Percentiles rank a stretch among this genome's conserved stretches.
Conservation (phyloP, 92 coral and sea anemone genomes). For the Epizoanthus fatuus region DNA sequence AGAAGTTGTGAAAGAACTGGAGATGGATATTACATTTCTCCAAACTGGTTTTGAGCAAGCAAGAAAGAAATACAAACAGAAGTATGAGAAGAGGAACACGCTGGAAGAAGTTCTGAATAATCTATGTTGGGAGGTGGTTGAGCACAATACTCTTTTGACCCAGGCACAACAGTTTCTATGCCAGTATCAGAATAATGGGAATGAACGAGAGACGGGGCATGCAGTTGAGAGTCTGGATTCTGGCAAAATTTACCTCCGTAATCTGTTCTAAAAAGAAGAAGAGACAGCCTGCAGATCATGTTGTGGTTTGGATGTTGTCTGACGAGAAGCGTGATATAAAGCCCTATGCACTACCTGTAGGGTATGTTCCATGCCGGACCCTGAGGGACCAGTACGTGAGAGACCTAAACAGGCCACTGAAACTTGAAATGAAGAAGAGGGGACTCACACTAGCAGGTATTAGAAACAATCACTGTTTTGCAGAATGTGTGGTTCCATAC, state of each 20-base stretch:
- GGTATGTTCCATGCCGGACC: conserved; percentile 31
- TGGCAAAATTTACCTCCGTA: conserved; percentile 35
- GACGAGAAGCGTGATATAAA: conserved; percentile 31
- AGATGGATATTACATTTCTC: conserved; percentile 13
- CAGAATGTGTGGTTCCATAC: too few relatives aligned
- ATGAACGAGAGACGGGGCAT: too few relatives aligned
- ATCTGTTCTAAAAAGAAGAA: conserved; percentile 42
- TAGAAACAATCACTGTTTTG: too few relatives aligned
- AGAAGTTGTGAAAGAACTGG: conserved; percentile 12
- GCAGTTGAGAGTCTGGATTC: neutral
- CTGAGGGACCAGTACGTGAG: conserved; percentile 41
- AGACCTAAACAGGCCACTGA: conserved; percentile 25
- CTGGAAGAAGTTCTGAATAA: conserved; percentile 18
- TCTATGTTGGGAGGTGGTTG: conserved; percentile 44
- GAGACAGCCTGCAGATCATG: conserved; percentile 40
- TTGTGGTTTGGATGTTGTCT: conserved; percentile 46
- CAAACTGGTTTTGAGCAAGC: conserved; percentile 11
- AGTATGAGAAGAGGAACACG: conserved; percentile 6
- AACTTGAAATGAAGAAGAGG: conserved; percentile 36
- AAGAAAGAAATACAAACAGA: conserved; percentile 6
- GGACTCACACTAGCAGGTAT: conserved; percentile 32
- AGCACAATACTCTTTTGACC: conserved; percentile 9
- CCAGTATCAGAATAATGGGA: neutral
- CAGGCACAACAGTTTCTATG: conserved; percentile 28
- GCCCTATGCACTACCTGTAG: conserved; percentile 47